These are phyloP conservation scores for Lethocerus indicus DNA, from an alignment of 1,140 invertebrate species.

Conservation along the genomic window DNA sequence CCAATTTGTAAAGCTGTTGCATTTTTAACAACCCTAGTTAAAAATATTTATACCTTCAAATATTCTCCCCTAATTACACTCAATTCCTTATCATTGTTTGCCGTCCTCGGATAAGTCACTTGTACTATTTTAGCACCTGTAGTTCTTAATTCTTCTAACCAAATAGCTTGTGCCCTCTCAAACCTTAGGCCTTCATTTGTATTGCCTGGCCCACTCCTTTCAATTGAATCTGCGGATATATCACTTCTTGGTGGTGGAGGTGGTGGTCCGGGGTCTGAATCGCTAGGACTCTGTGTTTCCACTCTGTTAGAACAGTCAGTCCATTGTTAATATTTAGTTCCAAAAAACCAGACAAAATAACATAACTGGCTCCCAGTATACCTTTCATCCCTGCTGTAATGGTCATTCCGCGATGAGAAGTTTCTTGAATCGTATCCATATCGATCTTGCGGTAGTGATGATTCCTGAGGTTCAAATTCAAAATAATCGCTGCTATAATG, in stretches of 20 bases:
- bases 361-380: not conserved
- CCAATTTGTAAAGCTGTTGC: too few species aligned
- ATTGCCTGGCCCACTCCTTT: slow-evolving; percentile 29
- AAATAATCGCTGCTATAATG: slow-evolving; percentile 40
- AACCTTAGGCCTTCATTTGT: slow-evolving; percentile 23
- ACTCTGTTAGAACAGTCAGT: slow-evolving; percentile 15
- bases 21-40: too few species aligned
- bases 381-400: slow-evolving; percentile 30
- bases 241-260: slow-evolving; percentile 35
- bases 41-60: too few species aligned
- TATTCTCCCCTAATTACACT: slow-evolving; percentile 90
- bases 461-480: slow-evolving; percentile 27
- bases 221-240: slow-evolving; percentile 59
- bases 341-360: not conserved
- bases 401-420: slow-evolving; percentile 26
- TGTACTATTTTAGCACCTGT: slow-evolving; percentile 69
- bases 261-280: slow-evolving; percentile 18
- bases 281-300: slow-evolving; percentile 20
- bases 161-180: slow-evolving; percentile 30
- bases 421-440: slow-evolving; percentile 32
- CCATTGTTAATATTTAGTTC: not conserved
- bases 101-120: slow-evolving; percentile 86
- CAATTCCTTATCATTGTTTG: slow-evolving; percentile 97
- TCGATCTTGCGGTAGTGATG: slow-evolving; percentile 24
- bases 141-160: slow-evolving; percentile 56